Evolutionary conservation across 2,797 vertebrate genomes (phyloP), one percentile per base, ranked within the genome.

Genomic region (Huso huso): DNA sequence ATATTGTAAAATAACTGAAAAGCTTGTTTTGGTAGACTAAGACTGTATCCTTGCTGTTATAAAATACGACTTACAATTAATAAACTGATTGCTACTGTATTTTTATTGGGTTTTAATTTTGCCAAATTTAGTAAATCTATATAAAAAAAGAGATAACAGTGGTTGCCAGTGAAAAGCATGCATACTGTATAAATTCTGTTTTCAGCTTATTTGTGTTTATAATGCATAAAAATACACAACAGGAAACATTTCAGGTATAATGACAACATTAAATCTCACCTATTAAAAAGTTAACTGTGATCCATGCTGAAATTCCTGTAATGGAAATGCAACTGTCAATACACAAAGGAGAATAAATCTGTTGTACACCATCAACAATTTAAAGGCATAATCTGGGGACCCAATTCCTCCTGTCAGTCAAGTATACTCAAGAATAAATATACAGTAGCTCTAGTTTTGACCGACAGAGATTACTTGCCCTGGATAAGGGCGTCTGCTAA

Each of bases 201-300:
- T 62, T 8, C 11, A 62, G 4, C 60, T n/a, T 13, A 8, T 13
- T 8, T 13, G 11, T 61, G n/a, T 13, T 13, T 10, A 4, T 13
- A 61, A 3, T 48, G 6, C 9, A 67, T 8, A 37, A 37, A 6
- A n/a, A 12, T 10, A 75, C 76, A 2, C 80, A 55, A 37, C 9
- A 55, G 9, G 10, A n/a, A 55, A 55, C 53, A 55, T 13, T 8
- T 13, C 8, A 10, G n/a, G 8, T 13, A 61, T 4, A n/a, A 61
- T 61, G 13, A 61, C 18, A 23, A 61, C 59, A 13, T 61, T 12
- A 8, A 48, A 9, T 55, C 80, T 84, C 59, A 96, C 95, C 94
- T 77, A 86, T 91, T 74, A 99, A 88, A 85, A 97, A 96, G 83
- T 98, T 98, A 75, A 97, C 75, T 0, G 95, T 98, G 82, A 97